phyloP scores from a whole-genome alignment of 2,113 vertebrate genomes.

The Podarcis raffonei region DNA sequence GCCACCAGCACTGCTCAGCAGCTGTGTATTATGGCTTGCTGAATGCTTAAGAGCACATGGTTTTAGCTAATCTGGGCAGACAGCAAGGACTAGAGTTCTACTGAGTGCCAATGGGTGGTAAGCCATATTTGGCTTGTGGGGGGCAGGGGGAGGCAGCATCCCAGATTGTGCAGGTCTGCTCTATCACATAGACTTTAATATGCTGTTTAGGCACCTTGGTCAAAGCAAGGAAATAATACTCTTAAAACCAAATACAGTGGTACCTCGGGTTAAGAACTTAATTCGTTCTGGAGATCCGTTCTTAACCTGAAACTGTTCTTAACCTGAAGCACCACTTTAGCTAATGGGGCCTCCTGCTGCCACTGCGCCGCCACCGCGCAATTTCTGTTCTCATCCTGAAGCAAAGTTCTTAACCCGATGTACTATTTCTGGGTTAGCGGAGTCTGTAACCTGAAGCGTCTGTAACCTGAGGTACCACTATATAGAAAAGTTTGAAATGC shows the following conservation, averaged over 20 bases:
- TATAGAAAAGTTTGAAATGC: background rate
- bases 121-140: background rate
- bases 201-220: background rate
- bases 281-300: too few relatives aligned
- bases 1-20: background rate
- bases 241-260: background rate
- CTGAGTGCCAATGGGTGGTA: background rate
- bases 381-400: too few relatives aligned
- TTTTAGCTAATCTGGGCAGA: background rate
- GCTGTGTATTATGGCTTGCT: background rate
- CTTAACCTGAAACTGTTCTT: too few relatives aligned
- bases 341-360: too few relatives aligned
- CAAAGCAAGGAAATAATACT: background rate
- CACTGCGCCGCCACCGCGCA: fast-evolving
- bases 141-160: too few relatives aligned
- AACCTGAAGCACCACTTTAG: too few relatives aligned
- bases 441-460: too few relatives aligned
- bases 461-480: too few relatives aligned
- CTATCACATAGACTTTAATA: background rate
- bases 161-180: background rate
- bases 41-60: background rate
- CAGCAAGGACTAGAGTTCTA: background rate
- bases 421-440: too few relatives aligned
- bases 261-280: too few relatives aligned
- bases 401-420: too few relatives aligned